Percentiles rank a stretch among this genome's conserved stretches.
These are phyloP conservation scores for Toxotes jaculatrix DNA, from an alignment of 2,113 vertebrate genomes.

Conservation along the genomic window DNA sequence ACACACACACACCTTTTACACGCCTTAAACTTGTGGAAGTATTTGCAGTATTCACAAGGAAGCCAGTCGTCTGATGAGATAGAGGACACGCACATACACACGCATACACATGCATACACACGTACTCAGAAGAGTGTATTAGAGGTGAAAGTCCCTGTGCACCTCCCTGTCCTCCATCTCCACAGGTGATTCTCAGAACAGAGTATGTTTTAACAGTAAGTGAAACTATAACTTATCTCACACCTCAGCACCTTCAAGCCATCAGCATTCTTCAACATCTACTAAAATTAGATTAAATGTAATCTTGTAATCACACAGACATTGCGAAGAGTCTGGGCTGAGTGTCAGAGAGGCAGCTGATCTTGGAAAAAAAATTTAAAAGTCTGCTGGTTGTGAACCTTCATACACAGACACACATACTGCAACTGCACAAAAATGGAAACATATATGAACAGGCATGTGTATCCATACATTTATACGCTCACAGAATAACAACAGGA, in stretches of 20 bases:
- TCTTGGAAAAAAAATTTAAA: neutral
- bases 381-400: slow-evolving; percentile 17
- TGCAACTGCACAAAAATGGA: neutral
- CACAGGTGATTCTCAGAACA: slow-evolving; percentile 15
- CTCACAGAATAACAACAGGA: slow-evolving; percentile 67
- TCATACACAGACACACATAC: slow-evolving; percentile 19
- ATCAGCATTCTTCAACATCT: neutral
- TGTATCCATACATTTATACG: neutral
- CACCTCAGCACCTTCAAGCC: neutral
- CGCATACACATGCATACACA: neutral
- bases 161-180: neutral
- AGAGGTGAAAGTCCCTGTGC: neutral
- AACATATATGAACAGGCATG: neutral
- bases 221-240: slow-evolving; percentile 2
- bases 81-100: neutral
- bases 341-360: neutral
- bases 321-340: neutral
- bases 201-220: neutral
- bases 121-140: neutral
- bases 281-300: neutral
- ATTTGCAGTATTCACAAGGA: slow-evolving; percentile 51
- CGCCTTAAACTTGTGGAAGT: slow-evolving; percentile 32
- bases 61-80: neutral
- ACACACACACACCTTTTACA: slow-evolving; percentile 46
- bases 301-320: neutral